phyloP scores from a whole-genome alignment of 2,797 vertebrate genomes.

The Danio kyathit region DNA sequence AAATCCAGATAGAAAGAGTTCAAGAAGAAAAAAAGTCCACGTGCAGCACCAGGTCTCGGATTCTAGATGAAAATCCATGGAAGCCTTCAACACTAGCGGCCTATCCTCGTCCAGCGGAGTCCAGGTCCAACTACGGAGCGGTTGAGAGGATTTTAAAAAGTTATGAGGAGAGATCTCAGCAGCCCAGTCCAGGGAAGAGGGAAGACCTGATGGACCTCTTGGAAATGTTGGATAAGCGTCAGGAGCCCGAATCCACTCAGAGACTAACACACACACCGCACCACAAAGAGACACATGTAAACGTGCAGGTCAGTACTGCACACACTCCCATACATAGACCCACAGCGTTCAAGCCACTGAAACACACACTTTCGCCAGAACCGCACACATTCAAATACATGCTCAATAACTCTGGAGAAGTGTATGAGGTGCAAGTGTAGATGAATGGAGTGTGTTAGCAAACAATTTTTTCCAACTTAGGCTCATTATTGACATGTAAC shows the following conservation, averaged over 20 bases:
- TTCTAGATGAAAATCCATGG: slow-evolving; percentile 88
- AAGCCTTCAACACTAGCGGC: slow-evolving; percentile 90
- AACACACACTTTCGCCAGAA: slow-evolving; percentile 34
- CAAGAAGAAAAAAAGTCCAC: slow-evolving; percentile 52
- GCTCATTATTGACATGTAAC: no score
- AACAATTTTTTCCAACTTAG: no score
- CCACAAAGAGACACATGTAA: slow-evolving; percentile 68
- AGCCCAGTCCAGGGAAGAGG: slow-evolving; percentile 70
- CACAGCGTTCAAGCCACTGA: slow-evolving; percentile 36
- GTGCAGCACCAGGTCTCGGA: slow-evolving; percentile 72
- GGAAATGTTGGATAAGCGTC: slow-evolving; percentile 82
- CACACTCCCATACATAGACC: slow-evolving; percentile 28
- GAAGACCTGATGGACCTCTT: slow-evolving; percentile 76
- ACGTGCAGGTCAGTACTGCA: slow-evolving; percentile 76
- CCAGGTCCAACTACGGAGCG: slow-evolving; percentile 94
- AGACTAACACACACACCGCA: slow-evolving; percentile 65
- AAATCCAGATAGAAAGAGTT: slow-evolving; percentile 66
- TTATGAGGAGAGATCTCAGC: slow-evolving; percentile 79
- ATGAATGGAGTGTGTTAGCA: background rate
- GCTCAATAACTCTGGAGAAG: slow-evolving; percentile 35
- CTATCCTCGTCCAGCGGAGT: slow-evolving; percentile 90
- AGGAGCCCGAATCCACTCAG: slow-evolving; percentile 72
- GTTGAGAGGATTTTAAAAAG: slow-evolving; percentile 93
- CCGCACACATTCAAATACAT: slow-evolving; percentile 24
- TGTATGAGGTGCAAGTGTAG: slow-evolving; percentile 49